Conservation (phyloP, 2,113 vertebrate species). For the Pachyramphus minor region DNA sequence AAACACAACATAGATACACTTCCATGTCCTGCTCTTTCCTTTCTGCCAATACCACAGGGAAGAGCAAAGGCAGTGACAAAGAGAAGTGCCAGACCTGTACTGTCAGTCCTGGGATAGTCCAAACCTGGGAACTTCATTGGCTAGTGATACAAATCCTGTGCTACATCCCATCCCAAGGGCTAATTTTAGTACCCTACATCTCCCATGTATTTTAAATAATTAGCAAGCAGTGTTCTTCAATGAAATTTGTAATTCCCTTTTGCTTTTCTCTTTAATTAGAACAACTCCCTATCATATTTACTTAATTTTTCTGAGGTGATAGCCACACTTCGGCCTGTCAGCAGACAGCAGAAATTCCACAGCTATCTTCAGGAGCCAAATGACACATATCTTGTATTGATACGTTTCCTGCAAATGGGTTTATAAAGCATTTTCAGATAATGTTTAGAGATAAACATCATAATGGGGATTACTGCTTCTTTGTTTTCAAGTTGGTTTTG, state of each 20-base stretch:
- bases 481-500: not conserved
- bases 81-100: not conserved
- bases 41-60: not conserved
- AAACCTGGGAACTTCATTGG: not conserved
- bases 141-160: not conserved
- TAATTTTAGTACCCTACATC: not conserved
- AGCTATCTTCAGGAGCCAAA: not conserved
- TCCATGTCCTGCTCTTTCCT: not conserved
- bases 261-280: conserved; percentile 2
- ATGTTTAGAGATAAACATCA: not conserved
- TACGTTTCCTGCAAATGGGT: conserved; percentile 34
- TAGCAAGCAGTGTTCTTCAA: not conserved
- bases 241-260: not conserved
- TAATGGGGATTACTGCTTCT: not conserved
- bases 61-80: not conserved
- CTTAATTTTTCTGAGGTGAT: not conserved
- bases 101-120: not conserved
- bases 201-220: fast-evolving
- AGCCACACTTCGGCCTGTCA: not conserved
- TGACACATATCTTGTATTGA: not conserved
- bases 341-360: not conserved
- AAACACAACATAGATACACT: not conserved
- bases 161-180: not conserved
- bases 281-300: not conserved
- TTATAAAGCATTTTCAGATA: conserved; percentile 19